Conservation (phyloP, 2,113 vertebrate species). For the Microtus montanus region DNA sequence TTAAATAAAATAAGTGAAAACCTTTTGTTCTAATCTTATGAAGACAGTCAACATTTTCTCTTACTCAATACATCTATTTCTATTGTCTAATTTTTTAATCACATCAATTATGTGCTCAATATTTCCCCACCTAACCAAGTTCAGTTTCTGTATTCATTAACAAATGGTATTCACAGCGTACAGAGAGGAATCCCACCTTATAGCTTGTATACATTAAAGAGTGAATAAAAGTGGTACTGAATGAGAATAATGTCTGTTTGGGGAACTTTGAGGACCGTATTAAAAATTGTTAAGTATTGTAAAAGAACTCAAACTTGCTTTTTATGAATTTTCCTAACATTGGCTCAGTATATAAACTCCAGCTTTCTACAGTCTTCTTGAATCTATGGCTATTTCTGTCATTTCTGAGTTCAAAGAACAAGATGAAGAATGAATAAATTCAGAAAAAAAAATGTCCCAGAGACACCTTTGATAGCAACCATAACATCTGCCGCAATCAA, state of each 20-base stretch:
- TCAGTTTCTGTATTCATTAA: too few species aligned
- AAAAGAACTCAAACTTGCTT: conserved; percentile 7
- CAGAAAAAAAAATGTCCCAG: neutral
- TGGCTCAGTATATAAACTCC: neutral
- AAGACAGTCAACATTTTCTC: neutral
- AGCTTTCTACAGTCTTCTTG: neutral
- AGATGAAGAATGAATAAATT: conserved; percentile 41
- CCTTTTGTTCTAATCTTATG: neutral
- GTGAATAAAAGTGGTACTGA: neutral
- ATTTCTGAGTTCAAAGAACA: neutral
- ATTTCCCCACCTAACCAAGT: neutral
- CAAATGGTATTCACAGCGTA: too few species aligned
- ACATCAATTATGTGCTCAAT: neutral
- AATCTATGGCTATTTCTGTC: neutral
- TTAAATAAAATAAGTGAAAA: neutral
- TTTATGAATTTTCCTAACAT: neutral
- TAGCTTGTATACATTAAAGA: conserved; percentile 9
- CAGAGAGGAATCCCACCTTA: neutral
- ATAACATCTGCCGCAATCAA: conserved; percentile 1
- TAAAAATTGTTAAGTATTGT: neutral
- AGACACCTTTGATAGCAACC: neutral
- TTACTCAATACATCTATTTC: neutral
- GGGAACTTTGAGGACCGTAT: neutral
- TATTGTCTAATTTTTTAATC: neutral
- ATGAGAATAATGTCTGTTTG: neutral